A percentile compares a stretch with the other conserved stretches of the same genome.
Conservation (phyloP, 2,888 invertebrate genomes). For the Perithous albicinctus region DNA sequence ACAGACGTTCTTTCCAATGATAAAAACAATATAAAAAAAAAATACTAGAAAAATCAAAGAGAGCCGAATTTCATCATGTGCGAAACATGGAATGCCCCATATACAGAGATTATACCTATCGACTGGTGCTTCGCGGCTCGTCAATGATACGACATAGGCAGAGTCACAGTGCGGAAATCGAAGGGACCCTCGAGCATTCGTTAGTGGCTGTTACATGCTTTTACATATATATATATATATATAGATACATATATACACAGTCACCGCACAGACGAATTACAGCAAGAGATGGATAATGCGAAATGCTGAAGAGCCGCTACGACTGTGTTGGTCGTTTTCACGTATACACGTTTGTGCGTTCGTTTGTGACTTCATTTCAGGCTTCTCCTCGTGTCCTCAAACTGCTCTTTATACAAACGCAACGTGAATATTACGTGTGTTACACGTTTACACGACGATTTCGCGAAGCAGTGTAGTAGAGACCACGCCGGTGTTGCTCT, state of each 20-base stretch:
- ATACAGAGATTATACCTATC: conserved; percentile 6
- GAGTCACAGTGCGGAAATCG: conserved; percentile 50
- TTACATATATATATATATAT: not conserved
- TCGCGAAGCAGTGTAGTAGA: too few relatives aligned
- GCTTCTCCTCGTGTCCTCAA: conserved; percentile 21
- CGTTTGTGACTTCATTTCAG: conserved; percentile 37
- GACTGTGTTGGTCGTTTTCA: conserved; percentile 53
- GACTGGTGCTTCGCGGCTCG: conserved; percentile 32
- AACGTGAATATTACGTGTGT: not conserved
- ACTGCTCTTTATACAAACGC: not conserved
- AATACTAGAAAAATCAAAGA: too few relatives aligned
- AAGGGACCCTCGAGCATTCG: conserved; percentile 71
- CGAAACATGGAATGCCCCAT: too few relatives aligned
- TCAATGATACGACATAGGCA: conserved; percentile 20
- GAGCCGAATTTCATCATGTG: too few relatives aligned
- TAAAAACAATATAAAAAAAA: too few relatives aligned
- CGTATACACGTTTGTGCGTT: conserved; percentile 54
- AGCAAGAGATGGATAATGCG: conserved; percentile 71
- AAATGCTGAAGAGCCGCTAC: conserved; percentile 73
- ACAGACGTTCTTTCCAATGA: too few relatives aligned
- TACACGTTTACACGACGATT: not conserved
- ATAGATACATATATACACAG: not conserved
- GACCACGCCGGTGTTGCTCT: too few relatives aligned
- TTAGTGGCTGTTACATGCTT: conserved; percentile 67
- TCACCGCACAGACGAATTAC: conserved; percentile 9